phyloP scores from a whole-genome alignment of 2,113 vertebrate species.

The Pseudorasbora parva region DNA sequence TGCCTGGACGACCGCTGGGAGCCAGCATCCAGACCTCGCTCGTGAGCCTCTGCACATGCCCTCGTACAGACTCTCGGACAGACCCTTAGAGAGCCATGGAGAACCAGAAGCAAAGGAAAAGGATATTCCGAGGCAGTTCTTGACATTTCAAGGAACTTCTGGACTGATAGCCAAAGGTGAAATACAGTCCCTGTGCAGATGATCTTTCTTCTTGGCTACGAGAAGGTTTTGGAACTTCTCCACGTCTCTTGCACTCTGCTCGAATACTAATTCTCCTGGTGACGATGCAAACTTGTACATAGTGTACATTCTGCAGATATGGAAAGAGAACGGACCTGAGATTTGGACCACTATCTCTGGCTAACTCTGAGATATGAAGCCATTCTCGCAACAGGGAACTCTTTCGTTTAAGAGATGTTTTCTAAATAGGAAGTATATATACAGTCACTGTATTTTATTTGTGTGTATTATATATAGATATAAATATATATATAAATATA shows the following conservation, averaged over 20 bases:
- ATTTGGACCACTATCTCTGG: conserved; percentile 40
- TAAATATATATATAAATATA: conserved; percentile 46
- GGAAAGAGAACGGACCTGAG: conserved; percentile 25
- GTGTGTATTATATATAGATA: conserved; percentile 47
- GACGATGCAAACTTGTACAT: conserved; percentile 44
- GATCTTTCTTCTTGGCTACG: conserved; percentile 13
- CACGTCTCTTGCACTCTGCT: neutral
- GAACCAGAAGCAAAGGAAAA: neutral
- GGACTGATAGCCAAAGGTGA: neutral
- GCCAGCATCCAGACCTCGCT: conserved; percentile 40
- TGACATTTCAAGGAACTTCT: conserved; percentile 19
- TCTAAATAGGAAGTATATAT: conserved; percentile 50
- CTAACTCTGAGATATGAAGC: conserved; percentile 15
- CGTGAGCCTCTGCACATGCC: conserved; percentile 50
- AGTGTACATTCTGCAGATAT: conserved; percentile 56
- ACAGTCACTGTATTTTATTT: conserved; percentile 50
- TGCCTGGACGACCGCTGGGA: conserved; percentile 73
- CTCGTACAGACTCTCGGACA: neutral
- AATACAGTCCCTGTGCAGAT: neutral
- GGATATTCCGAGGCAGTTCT: conserved; percentile 29
- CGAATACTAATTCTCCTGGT: neutral
- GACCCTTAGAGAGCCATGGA: neutral
- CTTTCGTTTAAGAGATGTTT: conserved; percentile 78
- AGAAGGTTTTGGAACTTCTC: conserved; percentile 2
- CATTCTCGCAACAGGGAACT: conserved; percentile 63